phyloP scores from a whole-genome alignment of 2,888 invertebrate species.

The Morinoia aosen region DNA sequence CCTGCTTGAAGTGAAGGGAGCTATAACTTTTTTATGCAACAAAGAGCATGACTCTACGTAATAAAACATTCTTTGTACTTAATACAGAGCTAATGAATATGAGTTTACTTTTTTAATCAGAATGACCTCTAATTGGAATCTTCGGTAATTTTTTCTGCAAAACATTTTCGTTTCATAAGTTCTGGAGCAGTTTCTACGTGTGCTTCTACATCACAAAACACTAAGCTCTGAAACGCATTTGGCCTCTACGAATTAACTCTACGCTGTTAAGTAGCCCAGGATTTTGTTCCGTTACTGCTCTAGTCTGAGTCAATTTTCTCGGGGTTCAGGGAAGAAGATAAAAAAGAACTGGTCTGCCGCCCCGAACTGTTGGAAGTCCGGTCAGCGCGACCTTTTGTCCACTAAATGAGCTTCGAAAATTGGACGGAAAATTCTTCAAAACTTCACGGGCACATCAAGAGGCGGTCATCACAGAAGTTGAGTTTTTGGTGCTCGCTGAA shows the following conservation, averaged over 20 bases:
- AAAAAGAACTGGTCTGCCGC: neutral
- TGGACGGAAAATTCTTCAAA: slow-evolving; percentile 49
- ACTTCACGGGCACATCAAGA: slow-evolving; percentile 39
- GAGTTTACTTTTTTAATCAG: neutral
- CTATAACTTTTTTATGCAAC: no score
- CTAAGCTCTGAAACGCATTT: neutral
- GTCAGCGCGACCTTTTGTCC: slow-evolving; percentile 46
- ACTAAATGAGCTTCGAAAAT: slow-evolving; percentile 51
- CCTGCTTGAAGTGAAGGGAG: no score
- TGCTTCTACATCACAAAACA: neutral
- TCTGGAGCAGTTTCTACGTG: no score
- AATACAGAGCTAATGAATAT: no score
- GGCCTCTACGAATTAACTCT: neutral
- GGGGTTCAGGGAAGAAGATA: neutral
- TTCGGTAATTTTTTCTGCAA: neutral
- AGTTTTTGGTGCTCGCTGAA: neutral
- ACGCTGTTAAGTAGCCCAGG: neutral
- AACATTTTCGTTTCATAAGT: neutral
- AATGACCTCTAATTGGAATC: neutral
- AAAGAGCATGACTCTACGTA: no score
- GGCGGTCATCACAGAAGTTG: slow-evolving; percentile 44
- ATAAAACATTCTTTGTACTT: no score
- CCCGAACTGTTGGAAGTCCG: slow-evolving; percentile 36
- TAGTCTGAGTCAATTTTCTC: slow-evolving; percentile 25
- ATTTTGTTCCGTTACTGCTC: neutral